Conservation (phyloP, 92 coral and sea anemone species). For the Parazoanthus atlanticus region DNA sequence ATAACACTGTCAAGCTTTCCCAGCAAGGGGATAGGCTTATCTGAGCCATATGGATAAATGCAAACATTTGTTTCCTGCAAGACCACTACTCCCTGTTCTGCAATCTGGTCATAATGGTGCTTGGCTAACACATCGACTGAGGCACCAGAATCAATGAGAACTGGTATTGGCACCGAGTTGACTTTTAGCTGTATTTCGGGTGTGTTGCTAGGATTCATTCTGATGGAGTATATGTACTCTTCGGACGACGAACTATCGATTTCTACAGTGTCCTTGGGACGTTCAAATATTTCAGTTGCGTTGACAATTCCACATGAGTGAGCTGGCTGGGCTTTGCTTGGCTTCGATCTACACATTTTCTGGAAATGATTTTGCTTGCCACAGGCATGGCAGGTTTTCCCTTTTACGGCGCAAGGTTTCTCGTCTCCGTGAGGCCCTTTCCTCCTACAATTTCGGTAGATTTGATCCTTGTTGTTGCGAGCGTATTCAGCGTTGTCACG, state of each 20-base stretch:
- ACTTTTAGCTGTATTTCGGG: constrained; percentile 2
- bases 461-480: background rate
- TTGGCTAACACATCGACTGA: no score
- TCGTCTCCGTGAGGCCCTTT: constrained; percentile 43
- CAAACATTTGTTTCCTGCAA: constrained; percentile 18
- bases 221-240: background rate
- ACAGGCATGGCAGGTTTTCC: constrained; percentile 37
- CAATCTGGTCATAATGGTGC: background rate
- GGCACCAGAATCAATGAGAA: constrained; percentile 63
- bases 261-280: background rate
- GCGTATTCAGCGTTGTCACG: no score
- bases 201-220: background rate
- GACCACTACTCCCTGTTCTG: background rate
- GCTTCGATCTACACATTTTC: constrained; percentile 27
- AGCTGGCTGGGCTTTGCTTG: constrained; percentile 34
- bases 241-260: background rate
- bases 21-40: constrained; percentile 22
- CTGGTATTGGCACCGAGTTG: constrained; percentile 27
- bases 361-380: constrained; percentile 35
- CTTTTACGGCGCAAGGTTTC: constrained; percentile 34
- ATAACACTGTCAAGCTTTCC: constrained; percentile 6
- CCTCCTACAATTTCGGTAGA: constrained; percentile 43
- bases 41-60: constrained; percentile 25
- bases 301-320: constrained; percentile 4
- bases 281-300: constrained; percentile 23